Evolutionary conservation across 2,888 invertebrate genomes (phyloP).

Genomic region (Pogonocherus hispidulus): DNA sequence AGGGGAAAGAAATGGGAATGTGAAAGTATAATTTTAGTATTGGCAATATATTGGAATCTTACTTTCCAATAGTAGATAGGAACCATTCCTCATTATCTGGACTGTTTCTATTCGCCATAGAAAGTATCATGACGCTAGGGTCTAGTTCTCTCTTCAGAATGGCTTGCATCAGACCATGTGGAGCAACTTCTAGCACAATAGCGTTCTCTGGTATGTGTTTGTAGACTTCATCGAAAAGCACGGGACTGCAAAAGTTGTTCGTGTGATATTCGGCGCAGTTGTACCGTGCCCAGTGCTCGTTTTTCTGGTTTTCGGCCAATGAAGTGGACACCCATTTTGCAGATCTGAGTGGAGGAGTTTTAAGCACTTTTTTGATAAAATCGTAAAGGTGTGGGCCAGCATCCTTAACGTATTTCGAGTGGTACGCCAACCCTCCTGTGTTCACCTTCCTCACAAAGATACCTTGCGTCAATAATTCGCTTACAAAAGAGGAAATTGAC

Average conservation of each 20-base stretch:
- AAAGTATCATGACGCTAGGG: constrained; percentile 76
- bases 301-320: constrained; percentile 91
- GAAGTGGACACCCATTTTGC: constrained; percentile 93
- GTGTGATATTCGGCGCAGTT: constrained; percentile 92
- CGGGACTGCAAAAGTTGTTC: constrained; percentile 81
- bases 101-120: constrained; percentile 78
- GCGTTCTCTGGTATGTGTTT: constrained; percentile 85
- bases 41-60: too few relatives aligned
- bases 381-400: constrained; percentile 74
- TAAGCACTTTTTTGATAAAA: too few relatives aligned
- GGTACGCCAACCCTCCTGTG: constrained; percentile 87
- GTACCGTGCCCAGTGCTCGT: too few relatives aligned
- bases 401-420: constrained; percentile 82
- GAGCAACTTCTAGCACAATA: constrained; percentile 86
- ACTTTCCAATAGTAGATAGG: constrained; percentile 60
- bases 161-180: constrained; percentile 87
- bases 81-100: constrained; percentile 73
- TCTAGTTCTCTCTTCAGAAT: constrained; percentile 81
- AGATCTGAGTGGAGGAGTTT: too few relatives aligned
- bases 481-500: constrained; percentile 77
- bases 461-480: constrained; percentile 75
- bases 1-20: too few relatives aligned
- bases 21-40: too few relatives aligned
- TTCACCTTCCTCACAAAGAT: constrained; percentile 85
- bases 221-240: constrained; percentile 85